Conservation (phyloP, 2,113 vertebrate species). For the Crotophaga sulcirostris region DNA sequence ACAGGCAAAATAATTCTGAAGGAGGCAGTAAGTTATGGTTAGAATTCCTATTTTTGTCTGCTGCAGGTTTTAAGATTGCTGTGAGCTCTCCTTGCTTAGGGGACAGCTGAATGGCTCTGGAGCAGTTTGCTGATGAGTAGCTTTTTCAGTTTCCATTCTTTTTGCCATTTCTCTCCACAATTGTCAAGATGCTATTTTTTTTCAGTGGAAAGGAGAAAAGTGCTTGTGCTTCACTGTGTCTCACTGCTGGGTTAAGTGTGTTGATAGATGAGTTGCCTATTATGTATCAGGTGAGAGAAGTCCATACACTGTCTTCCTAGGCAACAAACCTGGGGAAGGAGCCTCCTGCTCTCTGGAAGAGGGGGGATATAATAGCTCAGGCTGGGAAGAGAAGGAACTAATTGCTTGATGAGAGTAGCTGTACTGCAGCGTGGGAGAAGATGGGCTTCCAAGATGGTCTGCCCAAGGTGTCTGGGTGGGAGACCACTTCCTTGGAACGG, state of each 20-base stretch:
- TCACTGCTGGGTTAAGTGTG: neutral
- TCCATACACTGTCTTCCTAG: neutral
- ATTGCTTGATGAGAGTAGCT: neutral
- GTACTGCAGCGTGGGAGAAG: neutral
- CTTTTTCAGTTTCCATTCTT: neutral
- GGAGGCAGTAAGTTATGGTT: neutral
- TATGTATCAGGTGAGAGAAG: neutral
- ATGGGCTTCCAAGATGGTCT: neutral
- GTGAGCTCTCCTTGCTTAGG: neutral
- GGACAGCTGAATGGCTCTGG: neutral
- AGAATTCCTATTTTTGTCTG: neutral
- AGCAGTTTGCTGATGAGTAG: neutral
- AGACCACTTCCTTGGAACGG: neutral
- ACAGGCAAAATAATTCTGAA: neutral
- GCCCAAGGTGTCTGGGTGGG: slow-evolving; percentile 1
- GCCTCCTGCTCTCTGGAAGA: neutral
- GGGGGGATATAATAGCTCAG: neutral
- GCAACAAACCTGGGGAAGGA: neutral
- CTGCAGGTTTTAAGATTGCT: neutral
- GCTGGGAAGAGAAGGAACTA: neutral
- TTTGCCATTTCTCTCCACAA: neutral
- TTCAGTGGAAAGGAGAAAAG: neutral
- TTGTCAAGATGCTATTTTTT: neutral
- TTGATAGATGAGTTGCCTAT: neutral
- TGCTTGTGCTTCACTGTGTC: neutral